Base-by-base conservation (phyloP, 1,140 invertebrate species). In the Calliopsis andreniformis region DNA sequence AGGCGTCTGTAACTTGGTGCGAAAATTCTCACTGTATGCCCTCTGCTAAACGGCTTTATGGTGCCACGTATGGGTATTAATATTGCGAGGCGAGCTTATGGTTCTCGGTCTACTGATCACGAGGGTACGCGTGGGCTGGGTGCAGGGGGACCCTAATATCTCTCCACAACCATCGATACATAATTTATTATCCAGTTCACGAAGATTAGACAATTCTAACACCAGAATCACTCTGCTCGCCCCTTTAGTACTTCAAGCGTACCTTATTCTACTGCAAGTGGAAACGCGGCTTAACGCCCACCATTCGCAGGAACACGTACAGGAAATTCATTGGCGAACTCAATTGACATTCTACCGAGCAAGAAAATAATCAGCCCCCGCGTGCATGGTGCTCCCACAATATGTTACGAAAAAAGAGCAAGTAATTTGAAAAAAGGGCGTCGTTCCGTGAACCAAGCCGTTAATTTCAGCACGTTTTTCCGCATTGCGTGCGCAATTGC, bases 11-110 rank as follows among this genome's bases (percentile, higher is more conserved):
- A 68, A 77, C 82, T 86, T 75, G 83, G 83, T 89, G 87, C 66
- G 69, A 85, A 69, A 86, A 85, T 90, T 90, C 88, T 87, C 88
- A 90, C 86, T 79, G 69, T 64, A 76, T 82, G 55, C 66, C 30
- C 69, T 80, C 55, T 32, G 69, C 51, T 81, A 79, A 84, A 87
- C 78, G 68, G 68, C 71, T 86, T 83, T 81, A 85, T 66, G 69
- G 56, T 59, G 69, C 68, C 68, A 56, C 69, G 53, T 76, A 69
- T 78, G 61, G 58, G 78, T 83, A 88, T 87, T 89, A 89, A 88
- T 83, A 82, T 79, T 78, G 72, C 73, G 68, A 76, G 76, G 49
- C 58, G 75, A 83, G 85, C 87, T 87, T 87, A 89, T 85, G 77
- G 81, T 86, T 84, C 75, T 83, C 86, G 88, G 81, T 87, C 76